A percentile compares a stretch with the other conserved stretches of the same genome.
Evolutionary conservation across 2,113 vertebrate genomes (phyloP).

Genomic region (Okapia johnstoni): DNA sequence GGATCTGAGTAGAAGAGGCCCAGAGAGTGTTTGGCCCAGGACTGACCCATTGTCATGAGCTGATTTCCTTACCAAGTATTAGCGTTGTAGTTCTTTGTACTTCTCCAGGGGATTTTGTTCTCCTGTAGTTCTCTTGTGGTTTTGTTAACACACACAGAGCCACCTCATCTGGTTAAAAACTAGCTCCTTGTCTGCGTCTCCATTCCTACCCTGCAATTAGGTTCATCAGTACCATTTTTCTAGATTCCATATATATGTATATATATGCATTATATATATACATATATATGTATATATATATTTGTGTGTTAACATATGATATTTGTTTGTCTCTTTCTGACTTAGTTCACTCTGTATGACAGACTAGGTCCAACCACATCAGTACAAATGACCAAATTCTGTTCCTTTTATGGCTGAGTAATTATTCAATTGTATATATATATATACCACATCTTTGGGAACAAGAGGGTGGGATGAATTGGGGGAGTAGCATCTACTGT

Average conservation of each 20-base stretch:
- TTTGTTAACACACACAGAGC: neutral
- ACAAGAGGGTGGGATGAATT: neutral
- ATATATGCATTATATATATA: neutral
- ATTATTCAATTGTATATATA: neutral
- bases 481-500: neutral
- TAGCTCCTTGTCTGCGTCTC: neutral
- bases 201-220: neutral
- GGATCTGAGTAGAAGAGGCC: neutral
- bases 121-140: neutral
- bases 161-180: fast-evolving
- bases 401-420: neutral
- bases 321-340: neutral
- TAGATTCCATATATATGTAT: neutral
- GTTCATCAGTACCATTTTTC: neutral
- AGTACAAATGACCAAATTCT: neutral
- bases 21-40: fast-evolving
- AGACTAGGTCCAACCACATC: neutral
- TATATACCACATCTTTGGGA: neutral
- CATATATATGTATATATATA: neutral
- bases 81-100: fast-evolving
- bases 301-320: neutral
- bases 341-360: neutral
- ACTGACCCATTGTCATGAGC: fast-evolving
- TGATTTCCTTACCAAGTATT: fast-evolving
- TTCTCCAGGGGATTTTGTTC: neutral